phyloP scores from a whole-genome alignment of 2,797 vertebrate genomes.

The Tragelaphus eurycerus region DNA sequence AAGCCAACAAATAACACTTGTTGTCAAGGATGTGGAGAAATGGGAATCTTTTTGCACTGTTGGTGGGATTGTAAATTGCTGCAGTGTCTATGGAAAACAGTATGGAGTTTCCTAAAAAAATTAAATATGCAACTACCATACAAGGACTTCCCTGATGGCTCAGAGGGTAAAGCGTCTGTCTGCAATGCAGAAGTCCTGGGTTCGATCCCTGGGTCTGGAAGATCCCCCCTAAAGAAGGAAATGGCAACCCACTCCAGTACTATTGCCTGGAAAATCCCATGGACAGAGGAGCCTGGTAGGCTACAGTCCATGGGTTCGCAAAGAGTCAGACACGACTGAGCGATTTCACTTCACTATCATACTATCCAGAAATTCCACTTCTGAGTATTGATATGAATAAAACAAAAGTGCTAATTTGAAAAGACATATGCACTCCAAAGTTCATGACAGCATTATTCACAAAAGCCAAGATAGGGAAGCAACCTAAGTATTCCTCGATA shows the following conservation, averaged over 20 bases:
- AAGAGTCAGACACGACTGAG: too few relatives aligned
- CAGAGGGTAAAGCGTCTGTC: too few relatives aligned
- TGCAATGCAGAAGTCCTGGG: too few relatives aligned
- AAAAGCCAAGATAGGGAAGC: not conserved
- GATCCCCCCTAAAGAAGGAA: too few relatives aligned
- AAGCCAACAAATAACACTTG: not conserved
- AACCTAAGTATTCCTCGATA: not conserved
- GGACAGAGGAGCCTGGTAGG: too few relatives aligned
- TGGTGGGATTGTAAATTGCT: not conserved
- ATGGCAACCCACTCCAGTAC: too few relatives aligned
- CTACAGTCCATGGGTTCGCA: too few relatives aligned
- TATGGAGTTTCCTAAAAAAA: not conserved
- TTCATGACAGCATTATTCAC: not conserved
- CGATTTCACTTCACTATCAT: not conserved
- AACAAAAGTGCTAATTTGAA: not conserved
- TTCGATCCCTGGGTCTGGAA: too few relatives aligned
- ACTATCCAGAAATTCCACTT: not conserved
- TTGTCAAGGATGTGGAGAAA: not conserved
- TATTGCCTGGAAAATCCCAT: too few relatives aligned
- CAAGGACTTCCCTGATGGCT: too few relatives aligned
- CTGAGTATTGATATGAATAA: not conserved
- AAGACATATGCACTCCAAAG: not conserved
- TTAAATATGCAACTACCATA: not conserved
- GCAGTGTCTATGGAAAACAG: not conserved
- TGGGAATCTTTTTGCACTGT: not conserved